Evolutionary conservation across 2,113 vertebrate genomes (phyloP).

Genomic region (Neolamprologus fasciatus): DNA sequence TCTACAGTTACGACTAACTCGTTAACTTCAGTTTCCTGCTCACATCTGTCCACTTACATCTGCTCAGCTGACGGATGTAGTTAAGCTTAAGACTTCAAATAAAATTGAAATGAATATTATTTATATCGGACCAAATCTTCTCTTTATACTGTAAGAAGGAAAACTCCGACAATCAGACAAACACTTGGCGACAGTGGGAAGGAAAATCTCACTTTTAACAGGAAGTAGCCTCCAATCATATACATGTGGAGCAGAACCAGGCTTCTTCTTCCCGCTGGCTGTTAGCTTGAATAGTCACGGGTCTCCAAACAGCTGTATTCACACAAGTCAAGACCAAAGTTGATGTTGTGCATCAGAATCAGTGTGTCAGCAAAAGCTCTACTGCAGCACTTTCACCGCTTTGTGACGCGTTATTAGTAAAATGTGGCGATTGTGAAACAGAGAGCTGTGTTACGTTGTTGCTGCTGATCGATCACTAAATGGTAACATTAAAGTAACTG

Average conservation of each 20-base stretch:
- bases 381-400: neutral
- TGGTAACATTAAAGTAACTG: neutral
- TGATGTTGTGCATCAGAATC: neutral
- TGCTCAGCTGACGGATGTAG: neutral
- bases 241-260: neutral
- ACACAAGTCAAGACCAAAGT: neutral
- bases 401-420: fast-evolving
- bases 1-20: neutral
- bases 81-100: neutral
- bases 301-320: neutral
- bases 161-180: neutral
- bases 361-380: neutral
- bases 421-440: neutral
- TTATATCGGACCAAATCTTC: neutral
- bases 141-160: neutral
- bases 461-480: neutral
- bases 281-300: neutral
- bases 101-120: neutral
- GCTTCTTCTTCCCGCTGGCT: neutral
- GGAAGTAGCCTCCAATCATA: neutral
- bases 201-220: neutral
- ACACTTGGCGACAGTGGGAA: neutral
- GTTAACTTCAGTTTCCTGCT: neutral
- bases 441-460: neutral
- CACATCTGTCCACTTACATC: neutral